These are phyloP conservation scores for Glossosoma conforme DNA, from an alignment of 1,140 invertebrate genomes.

Conservation along the genomic window DNA sequence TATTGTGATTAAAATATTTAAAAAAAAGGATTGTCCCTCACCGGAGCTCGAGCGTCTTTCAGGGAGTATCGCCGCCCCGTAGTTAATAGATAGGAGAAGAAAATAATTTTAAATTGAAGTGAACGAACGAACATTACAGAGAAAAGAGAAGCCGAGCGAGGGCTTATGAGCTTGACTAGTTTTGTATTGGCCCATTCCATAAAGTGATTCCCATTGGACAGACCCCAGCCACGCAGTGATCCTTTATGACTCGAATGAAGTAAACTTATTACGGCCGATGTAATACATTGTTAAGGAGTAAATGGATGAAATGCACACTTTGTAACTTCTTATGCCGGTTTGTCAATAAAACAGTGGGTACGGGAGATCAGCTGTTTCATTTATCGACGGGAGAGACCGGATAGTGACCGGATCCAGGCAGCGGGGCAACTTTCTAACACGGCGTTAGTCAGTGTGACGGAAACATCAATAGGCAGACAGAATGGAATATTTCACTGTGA, in stretches of 20 bases:
- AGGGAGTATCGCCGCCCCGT: too few relatives aligned
- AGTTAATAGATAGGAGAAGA: conserved; percentile 31
- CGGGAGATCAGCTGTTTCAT: conserved; percentile 21
- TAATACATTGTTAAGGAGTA: conserved; percentile 6
- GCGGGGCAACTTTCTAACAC: too few relatives aligned
- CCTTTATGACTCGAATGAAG: neutral
- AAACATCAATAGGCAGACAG: too few relatives aligned
- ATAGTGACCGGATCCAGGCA: too few relatives aligned
- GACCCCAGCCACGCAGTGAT: conserved; percentile 9
- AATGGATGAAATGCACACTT: too few relatives aligned
- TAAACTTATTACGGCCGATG: conserved; percentile 9
- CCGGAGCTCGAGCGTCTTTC: too few relatives aligned
- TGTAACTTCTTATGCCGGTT: conserved; percentile 23
- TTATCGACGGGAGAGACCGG: too few relatives aligned
- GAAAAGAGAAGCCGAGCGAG: conserved; percentile 19
- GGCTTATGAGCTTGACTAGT: conserved; percentile 31
- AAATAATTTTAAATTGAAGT: conserved; percentile 31
- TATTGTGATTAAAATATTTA: too few relatives aligned
- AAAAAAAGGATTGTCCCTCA: too few relatives aligned
- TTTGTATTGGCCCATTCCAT: conserved; percentile 32
- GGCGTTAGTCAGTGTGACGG: too few relatives aligned
- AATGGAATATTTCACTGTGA: too few relatives aligned
- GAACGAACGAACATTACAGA: conserved; percentile 16
- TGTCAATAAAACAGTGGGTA: conserved; percentile 32
- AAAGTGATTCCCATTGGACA: conserved; percentile 23